Evolutionary conservation across 1,140 invertebrate species (phyloP), one percentile per base, ranked within the genome.

Genomic region (Oncopodura yosiiana): DNA sequence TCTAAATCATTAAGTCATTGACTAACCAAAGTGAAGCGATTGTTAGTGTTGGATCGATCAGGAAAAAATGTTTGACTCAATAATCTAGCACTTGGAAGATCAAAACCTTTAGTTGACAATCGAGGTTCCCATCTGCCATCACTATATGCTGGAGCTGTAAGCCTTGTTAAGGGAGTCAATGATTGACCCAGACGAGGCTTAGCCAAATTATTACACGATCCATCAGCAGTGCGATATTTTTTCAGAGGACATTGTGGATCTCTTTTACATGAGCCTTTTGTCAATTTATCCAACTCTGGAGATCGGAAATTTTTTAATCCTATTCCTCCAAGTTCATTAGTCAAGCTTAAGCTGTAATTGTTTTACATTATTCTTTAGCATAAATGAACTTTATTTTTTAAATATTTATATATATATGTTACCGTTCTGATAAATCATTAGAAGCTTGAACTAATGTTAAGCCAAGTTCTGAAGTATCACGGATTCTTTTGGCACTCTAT

Each of bases 261-360:
- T 41, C 3, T 54, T 56, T 56, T 29, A 29, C 6, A 55, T 24
- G n/a, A 11, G 1, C 48, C 42, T 12, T 51, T 48, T 21, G 38
- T 44, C 1, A 56, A 14, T 6, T 16, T 29, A 41, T 46, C 30
- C 16, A 36, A 34, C 6, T 51, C 46, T 1, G 58, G 49, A 16
- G 46, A 56, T 16, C 52, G 39, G 23, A 49, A 53, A 21, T 45
- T 60, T 41, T 48, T 43, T 18, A 56, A 23, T 3, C 54, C 54
- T 29, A 38, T 42, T 14, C 54, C 54, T 23, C 54, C 54, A 3
- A 56, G 18, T 56, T 56, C 54, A 37, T 56, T 51, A 27, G 54
- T 56, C 1, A 56, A 16, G 14, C 45, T 46, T 11, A 56, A 45
- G 21, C 46, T 49, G 18, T 30, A 8, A 50, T n/a, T n/a, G 12